Evolutionary conservation across 1,140 invertebrate species (phyloP).

Genomic region (Drosophila triauraria): DNA sequence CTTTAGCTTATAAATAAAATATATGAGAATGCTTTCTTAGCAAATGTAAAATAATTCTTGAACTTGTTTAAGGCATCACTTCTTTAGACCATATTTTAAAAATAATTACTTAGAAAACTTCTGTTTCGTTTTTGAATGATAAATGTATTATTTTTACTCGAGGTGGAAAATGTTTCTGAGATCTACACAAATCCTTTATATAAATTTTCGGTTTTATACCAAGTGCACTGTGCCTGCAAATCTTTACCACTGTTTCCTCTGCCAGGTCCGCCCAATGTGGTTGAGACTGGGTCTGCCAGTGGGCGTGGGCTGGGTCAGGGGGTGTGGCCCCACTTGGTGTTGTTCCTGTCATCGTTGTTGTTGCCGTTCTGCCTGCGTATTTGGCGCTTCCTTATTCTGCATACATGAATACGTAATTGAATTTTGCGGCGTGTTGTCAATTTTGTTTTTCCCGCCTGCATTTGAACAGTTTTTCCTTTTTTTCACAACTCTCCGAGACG

Average conservation of each 20-base stretch:
- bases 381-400: constrained; percentile 74
- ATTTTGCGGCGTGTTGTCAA: constrained; percentile 81
- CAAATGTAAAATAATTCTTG: no score
- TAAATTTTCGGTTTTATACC: neutral
- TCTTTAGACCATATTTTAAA: no score
- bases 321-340: constrained; percentile 30
- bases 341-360: constrained; percentile 36
- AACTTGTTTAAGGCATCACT: no score
- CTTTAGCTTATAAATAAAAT: neutral
- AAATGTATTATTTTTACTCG: no score
- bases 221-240: no score
- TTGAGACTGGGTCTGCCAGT: constrained; percentile 20
- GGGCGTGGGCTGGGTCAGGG: constrained; percentile 32
- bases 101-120: no score
- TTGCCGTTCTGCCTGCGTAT: constrained; percentile 57
- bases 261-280: constrained; percentile 2
- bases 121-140: no score
- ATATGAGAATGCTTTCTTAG: no score
- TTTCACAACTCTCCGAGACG: neutral
- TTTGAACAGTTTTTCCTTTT: constrained; percentile 32
- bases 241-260: constrained; percentile 12
- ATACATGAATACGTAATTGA: constrained; percentile 82
- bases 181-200: no score
- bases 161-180: no score
- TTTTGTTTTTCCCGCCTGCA: constrained; percentile 79